Evolutionary conservation across 2,888 invertebrate genomes (phyloP).

Genomic region (Frankliniella fusca): DNA sequence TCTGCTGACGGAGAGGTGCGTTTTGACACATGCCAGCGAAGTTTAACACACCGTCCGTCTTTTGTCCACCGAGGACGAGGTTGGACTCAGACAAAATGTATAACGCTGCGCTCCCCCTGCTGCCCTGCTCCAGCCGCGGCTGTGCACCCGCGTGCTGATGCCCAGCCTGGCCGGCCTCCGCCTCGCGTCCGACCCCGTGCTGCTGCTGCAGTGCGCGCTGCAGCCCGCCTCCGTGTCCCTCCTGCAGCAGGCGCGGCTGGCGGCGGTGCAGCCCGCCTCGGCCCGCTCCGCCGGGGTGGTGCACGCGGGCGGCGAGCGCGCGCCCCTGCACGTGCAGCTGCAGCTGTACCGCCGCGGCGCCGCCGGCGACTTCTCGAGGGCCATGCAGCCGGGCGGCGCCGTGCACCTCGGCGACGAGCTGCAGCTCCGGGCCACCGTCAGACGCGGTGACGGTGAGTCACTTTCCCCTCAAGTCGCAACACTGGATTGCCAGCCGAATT

Average conservation of each 20-base stretch:
- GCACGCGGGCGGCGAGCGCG: constrained; percentile 55
- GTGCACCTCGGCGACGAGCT: constrained; percentile 58
- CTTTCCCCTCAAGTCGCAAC: not conserved
- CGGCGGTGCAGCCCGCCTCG: not conserved
- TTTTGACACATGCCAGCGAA: not conserved
- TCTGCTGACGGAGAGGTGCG: constrained; percentile 3
- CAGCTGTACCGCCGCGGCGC: constrained; percentile 42
- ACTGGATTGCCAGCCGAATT: not conserved
- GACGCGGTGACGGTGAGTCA: constrained; percentile 54
- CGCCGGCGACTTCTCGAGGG: constrained; percentile 49
- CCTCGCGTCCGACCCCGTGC: constrained; percentile 13
- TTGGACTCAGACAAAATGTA: too few species aligned
- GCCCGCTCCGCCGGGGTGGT: constrained; percentile 41
- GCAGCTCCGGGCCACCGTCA: constrained; percentile 52
- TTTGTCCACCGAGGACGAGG: not conserved
- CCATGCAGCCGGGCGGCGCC: constrained; percentile 51
- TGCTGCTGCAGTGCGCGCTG: constrained; percentile 21
- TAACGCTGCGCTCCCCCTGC: too few species aligned
- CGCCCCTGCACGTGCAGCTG: constrained; percentile 52
- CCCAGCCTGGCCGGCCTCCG: constrained; percentile 1
- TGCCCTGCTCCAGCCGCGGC: not conserved
- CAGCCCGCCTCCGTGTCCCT: not conserved
- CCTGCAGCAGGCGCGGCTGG: not conserved
- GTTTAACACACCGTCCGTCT: too few species aligned
- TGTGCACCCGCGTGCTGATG: not conserved